These are phyloP conservation scores for Ophioderma brevispina DNA, from an alignment of 35 echinoderm and acorn worm genomes.

Conservation along the genomic window DNA sequence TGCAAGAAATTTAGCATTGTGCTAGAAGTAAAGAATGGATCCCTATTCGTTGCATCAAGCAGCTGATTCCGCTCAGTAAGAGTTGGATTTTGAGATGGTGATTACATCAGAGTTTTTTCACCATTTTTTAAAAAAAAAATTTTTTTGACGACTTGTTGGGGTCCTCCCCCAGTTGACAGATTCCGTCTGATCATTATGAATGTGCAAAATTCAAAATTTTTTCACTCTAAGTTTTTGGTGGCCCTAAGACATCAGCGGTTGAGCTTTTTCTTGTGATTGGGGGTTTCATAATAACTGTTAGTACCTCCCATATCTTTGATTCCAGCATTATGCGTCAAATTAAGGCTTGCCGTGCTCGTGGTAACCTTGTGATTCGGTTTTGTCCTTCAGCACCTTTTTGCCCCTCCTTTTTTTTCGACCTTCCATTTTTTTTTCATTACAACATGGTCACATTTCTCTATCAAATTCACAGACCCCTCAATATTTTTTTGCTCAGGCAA, in stretches of 20 bases:
- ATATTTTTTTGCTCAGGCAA: no score
- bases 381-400: conserved; percentile 44
- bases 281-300: conserved; percentile 38
- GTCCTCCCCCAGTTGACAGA: conserved; percentile 44
- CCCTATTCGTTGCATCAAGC: background rate
- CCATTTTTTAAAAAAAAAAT: no score
- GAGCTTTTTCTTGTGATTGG: conserved; percentile 43
- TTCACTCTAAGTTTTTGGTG: conserved; percentile 46
- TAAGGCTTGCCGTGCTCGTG: background rate
- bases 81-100: no score
- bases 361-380: background rate
- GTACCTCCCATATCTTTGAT: conserved; percentile 21
- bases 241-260: background rate
- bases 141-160: conserved; percentile 43
- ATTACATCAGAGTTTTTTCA: conserved; percentile 31
- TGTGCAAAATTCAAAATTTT: background rate
- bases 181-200: conserved; percentile 48
- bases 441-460: background rate
- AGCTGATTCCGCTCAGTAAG: no score
- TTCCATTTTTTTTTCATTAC: background rate
- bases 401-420: background rate
- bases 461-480: no score
- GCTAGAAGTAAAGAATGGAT: conserved; percentile 37
- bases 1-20: conserved; percentile 22
- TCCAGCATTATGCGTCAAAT: conserved; percentile 13